Conservation (phyloP, 2,797 vertebrate genomes). For the Sebastes nivosus region DNA sequence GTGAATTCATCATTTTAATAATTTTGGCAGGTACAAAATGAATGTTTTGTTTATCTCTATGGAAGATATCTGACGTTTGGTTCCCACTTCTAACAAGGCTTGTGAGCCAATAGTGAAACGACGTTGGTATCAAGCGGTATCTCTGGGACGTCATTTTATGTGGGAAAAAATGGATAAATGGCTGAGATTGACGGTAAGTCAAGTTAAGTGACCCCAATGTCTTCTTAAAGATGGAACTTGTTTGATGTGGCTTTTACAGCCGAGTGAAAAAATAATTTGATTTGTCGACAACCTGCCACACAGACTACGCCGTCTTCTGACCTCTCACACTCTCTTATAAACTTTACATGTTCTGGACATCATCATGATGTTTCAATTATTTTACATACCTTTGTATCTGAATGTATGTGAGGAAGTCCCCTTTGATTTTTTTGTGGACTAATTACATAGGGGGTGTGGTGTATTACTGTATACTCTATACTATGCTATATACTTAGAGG, state of each 20-base stretch:
- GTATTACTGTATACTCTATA: no score
- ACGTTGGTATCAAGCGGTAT: no score
- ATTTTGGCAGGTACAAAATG: accelerated
- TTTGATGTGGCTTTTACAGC: neutral
- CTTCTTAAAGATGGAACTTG: neutral
- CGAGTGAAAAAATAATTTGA: neutral
- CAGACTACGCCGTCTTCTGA: neutral
- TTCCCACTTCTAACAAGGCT: no score
- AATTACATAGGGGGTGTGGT: neutral
- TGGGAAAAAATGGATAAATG: no score
- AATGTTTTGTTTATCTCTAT: no score
- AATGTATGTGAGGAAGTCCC: neutral
- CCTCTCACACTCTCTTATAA: neutral
- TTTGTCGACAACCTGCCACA: neutral
- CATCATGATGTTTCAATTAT: neutral
- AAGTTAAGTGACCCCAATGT: neutral
- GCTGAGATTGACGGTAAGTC: no score
- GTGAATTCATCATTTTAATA: no score
- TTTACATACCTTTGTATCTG: neutral
- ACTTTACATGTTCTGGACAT: neutral
- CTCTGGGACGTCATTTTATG: no score
- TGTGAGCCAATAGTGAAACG: no score
- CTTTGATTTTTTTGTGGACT: neutral
- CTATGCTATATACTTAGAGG: no score
- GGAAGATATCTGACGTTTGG: no score